Conservation (phyloP, 2,113 vertebrate species). For the Chloropsis hardwickii region DNA sequence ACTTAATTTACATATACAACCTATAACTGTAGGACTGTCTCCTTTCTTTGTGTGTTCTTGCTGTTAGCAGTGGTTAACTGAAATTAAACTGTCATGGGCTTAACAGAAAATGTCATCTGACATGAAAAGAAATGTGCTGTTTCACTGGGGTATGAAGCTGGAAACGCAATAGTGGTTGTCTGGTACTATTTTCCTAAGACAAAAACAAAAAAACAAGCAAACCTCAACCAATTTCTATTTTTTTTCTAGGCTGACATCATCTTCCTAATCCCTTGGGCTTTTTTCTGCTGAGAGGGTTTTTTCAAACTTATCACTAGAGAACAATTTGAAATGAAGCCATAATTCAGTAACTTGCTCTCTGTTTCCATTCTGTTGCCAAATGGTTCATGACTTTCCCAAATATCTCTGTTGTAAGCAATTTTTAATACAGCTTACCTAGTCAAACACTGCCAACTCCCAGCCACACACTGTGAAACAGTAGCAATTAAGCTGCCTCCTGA, state of each 20-base stretch:
- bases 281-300: not conserved
- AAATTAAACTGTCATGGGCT: constrained; percentile 69
- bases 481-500: not conserved
- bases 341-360: not conserved
- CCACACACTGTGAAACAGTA: not conserved
- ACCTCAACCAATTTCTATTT: not conserved
- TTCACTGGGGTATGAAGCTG: not conserved
- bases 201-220: not conserved
- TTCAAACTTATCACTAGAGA: not conserved
- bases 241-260: not conserved
- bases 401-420: not conserved
- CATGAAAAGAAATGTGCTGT: constrained; percentile 22
- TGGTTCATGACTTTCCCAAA: not conserved
- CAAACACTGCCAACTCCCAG: not conserved
- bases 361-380: not conserved
- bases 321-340: not conserved
- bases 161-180: not conserved
- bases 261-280: not conserved
- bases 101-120: constrained; percentile 57
- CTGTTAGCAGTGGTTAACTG: constrained; percentile 46
- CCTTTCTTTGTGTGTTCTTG: not conserved
- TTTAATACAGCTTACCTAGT: not conserved
- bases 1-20: constrained; percentile 45
- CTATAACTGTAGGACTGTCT: constrained; percentile 10
- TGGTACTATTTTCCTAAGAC: not conserved